Base-by-base conservation (phyloP, 2,888 invertebrate genomes). In the Hetaerina titia region DNA sequence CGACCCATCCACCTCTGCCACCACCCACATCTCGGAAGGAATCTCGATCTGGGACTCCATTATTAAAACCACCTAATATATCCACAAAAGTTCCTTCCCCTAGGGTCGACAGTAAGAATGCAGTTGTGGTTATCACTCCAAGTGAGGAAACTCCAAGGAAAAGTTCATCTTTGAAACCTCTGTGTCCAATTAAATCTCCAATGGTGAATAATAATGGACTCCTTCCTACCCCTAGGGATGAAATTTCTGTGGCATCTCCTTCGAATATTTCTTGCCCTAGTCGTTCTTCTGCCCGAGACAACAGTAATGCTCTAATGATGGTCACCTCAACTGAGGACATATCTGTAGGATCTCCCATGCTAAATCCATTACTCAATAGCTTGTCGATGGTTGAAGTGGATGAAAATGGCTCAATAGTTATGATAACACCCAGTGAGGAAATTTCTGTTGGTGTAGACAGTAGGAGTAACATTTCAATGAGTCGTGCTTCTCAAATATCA, bases 251-350 rank as follows among this genome's bases (percentile, higher is more conserved):
- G 8, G 56, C 57, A 58, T 90, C 90, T 64, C 90, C 64, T 22
- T 45, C 69, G n/a, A 74, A 92, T 69, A n/a, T 92, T 69, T 92
- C 92, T 4, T 92, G 69, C n/a, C 92, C 74, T 11, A 92, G 92
- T 56, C 56, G 69, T 22, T 92, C 92, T 9, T 69, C 92, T 22
- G 92, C 22, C 2, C 56, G 22, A 13, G 92, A 92, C 45, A 58
- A 56, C 22, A 89, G 89, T 22, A 89, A 89, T 89, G 92, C 92
- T 17, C n/a, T 92, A n/a, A 74, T 92, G 92, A 69, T 92, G 56
- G 92, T 92, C 64, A 92, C 92, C 56, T 69, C 69, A 22, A 92
- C 69, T 69, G 92, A 92, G 56, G 92, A 92, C 57, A 92, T 92
- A 4, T 92, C 92, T 4, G 69, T 92, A 13, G 69, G 92, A 1